Percentiles rank a stretch among this genome's conserved stretches.
phyloP scores from a whole-genome alignment of 2,113 vertebrate genomes.

The Onychorhynchus coronatus region DNA sequence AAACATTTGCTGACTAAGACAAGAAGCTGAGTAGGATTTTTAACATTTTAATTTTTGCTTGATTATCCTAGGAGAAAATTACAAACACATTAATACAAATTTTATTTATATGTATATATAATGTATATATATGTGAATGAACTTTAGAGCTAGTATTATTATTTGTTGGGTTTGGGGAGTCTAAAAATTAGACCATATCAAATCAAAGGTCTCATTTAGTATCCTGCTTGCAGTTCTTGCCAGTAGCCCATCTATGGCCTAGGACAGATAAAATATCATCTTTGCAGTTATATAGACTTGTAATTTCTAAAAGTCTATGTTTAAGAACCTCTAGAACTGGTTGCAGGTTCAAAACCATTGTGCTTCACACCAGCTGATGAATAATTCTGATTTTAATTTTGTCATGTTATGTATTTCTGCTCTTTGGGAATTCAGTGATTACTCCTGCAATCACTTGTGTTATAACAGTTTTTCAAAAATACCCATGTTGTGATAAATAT shows the following conservation, averaged over 20 bases:
- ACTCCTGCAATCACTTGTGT: background rate
- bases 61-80: background rate
- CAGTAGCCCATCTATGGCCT: accelerated
- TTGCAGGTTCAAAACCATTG: background rate
- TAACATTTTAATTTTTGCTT: background rate
- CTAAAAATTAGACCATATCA: background rate
- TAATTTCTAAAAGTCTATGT: background rate
- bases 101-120: background rate
- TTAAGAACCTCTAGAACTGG: background rate
- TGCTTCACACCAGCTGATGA: background rate
- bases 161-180: background rate
- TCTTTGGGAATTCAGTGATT: background rate
- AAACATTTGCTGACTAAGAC: background rate
- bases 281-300: background rate
- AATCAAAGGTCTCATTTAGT: background rate
- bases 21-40: background rate
- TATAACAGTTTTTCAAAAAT: background rate
- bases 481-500: background rate
- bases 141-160: background rate
- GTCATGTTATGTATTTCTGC: background rate
- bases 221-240: background rate
- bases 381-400: background rate
- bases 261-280: background rate
- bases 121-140: background rate
- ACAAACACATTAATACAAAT: background rate